Base-by-base conservation (phyloP, 2,797 vertebrate species). In the Macropus fuliginosus region DNA sequence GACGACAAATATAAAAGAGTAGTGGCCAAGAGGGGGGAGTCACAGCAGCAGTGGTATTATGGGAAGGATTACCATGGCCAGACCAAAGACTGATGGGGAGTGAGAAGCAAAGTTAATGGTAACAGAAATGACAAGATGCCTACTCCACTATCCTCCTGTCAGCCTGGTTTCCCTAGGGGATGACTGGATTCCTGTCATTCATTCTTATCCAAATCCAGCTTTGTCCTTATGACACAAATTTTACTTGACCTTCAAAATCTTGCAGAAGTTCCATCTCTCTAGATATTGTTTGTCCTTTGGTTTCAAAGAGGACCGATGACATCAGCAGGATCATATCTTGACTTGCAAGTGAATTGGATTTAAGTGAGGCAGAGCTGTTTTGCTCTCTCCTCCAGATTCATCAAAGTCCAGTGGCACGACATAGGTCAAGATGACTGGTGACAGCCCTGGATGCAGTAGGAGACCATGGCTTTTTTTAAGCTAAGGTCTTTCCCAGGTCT, bases 141-240 rank as follows among this genome's bases (percentile, higher is more conserved):
- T 6, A 8, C 5, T 6, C 0, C n/a, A 16, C n/a, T 40, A 2
- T 5, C 16, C 1, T 8, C 34, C 16, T 40, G 62, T 18, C n/a
- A 40, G 62, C 3, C 1, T 81, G 74, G n/a, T 46, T 46, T 81
- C 21, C 21, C 21, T 46, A 40, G 74, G 40, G n/a, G 3, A 40
- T 81, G 40, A 18, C 40, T 81, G 74, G 10, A 81, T 46, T 46
- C n/a, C n/a, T 81, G 46, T 46, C 74, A 10, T 46, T 81, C 5
- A 10, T 81, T 81, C 40, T 81, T 81, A 81, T 81, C 40, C 3
- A 46, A 81, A 81, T 81, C 21, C 6, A 81, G 0, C 40, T 81
- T 8, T 9, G 27, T 81, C 11, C 46, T 81, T 46, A 81, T 81
- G n/a, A 27, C 10, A 0, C 10, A 87, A 81, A 50, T 87, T 31